phyloP scores from a whole-genome alignment of 2,888 invertebrate species.

The Ormyrus thymus region DNA sequence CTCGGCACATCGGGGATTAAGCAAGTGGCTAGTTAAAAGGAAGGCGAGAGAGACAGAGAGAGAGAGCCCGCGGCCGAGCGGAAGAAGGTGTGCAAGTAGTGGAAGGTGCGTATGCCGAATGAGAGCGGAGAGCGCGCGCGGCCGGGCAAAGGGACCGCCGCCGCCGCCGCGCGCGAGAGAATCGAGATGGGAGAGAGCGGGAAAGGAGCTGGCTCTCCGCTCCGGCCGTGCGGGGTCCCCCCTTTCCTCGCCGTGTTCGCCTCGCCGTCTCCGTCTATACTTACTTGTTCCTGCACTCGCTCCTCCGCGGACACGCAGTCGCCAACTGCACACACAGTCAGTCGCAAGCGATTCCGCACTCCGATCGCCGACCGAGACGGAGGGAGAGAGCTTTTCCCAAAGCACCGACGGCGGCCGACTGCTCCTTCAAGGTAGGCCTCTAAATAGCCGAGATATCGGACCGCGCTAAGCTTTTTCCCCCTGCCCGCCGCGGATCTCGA shows the following conservation, averaged over 20 bases:
- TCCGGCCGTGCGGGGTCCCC: too few species aligned
- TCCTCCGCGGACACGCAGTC: conserved; percentile 17
- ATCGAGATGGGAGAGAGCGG: not conserved
- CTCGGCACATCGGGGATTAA: not conserved
- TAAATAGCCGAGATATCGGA: too few species aligned
- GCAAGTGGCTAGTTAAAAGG: not conserved
- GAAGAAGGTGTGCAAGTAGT: not conserved
- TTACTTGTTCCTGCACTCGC: conserved; percentile 40
- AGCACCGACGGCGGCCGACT: too few species aligned
- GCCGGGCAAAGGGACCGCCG: not conserved
- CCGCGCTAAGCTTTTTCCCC: too few species aligned
- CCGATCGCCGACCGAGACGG: not conserved
- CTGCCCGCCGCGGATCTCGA: too few species aligned
- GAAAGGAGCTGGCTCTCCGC: not conserved
- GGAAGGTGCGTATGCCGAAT: not conserved
- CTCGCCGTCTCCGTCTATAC: not conserved
- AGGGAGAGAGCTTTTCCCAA: not conserved
- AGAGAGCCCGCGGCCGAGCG: not conserved
- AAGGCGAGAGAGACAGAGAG: not conserved
- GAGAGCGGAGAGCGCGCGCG: not conserved
- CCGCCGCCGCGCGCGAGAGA: not conserved
- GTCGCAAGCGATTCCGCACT: not conserved
- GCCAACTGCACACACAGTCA: conserved; percentile 18
- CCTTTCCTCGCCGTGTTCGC: too few species aligned
- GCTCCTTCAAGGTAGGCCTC: too few species aligned